phyloP scores from a whole-genome alignment of 92 coral and sea anemone species.

The Meandrina meandrites region DNA sequence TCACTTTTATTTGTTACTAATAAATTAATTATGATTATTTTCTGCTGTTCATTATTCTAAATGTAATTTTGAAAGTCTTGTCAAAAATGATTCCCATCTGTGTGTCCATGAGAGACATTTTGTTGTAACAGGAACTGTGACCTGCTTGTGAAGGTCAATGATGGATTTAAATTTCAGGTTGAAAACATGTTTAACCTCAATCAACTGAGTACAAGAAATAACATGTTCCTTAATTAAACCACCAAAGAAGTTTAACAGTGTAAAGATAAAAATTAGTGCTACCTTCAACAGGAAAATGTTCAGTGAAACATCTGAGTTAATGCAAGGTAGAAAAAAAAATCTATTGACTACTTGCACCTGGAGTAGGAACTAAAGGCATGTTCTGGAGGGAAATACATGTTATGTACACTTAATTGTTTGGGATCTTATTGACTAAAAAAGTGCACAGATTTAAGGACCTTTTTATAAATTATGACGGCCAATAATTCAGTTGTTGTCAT shows the following conservation, averaged over 20 bases:
- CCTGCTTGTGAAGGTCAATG: not conserved
- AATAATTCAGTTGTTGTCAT: not conserved
- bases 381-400: too few species aligned
- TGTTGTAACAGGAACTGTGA: not conserved
- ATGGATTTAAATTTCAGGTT: not conserved
- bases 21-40: too few species aligned
- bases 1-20: not conserved
- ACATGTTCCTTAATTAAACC: not conserved
- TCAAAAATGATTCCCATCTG: not conserved
- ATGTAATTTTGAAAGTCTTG: not conserved
- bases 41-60: not conserved
- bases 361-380: too few species aligned
- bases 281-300: not conserved
- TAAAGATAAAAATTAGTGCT: not conserved
- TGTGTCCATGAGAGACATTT: not conserved
- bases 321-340: too few species aligned
- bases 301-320: not conserved
- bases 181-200: not conserved
- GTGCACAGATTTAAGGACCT: too few species aligned
- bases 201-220: not conserved
- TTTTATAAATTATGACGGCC: not conserved
- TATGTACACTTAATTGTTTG: too few species aligned
- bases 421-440: too few species aligned
- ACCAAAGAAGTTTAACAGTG: not conserved
- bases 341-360: too few species aligned